These are phyloP conservation scores for Acromyrmex heyeri DNA, from an alignment of 1,140 invertebrate genomes.

Conservation along the genomic window DNA sequence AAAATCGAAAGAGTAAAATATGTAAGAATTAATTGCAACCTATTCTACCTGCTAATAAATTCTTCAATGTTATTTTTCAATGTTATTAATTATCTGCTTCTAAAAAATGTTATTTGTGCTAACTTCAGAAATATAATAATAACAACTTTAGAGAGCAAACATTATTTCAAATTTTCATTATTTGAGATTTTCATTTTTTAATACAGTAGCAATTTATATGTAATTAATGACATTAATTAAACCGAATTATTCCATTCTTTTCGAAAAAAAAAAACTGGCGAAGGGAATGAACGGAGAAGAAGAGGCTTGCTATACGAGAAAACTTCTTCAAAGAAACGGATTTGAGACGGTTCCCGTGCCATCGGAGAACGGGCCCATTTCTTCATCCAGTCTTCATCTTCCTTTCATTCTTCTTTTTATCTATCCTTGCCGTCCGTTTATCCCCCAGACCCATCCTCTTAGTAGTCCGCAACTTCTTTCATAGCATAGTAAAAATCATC, in stretches of 20 bases:
- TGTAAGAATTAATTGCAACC: neutral
- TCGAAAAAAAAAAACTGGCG: neutral
- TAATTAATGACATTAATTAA: conserved; percentile 4
- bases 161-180: neutral
- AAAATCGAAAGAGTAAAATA: neutral
- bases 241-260: conserved; percentile 8
- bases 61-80: neutral
- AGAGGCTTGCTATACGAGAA: conserved; percentile 34
- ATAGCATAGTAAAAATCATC: conserved; percentile 73
- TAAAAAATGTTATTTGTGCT: neutral
- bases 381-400: conserved; percentile 56
- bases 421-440: conserved; percentile 48
- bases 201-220: neutral
- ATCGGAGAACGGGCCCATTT: conserved; percentile 58
- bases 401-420: conserved; percentile 54
- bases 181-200: neutral
- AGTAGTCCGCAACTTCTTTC: conserved; percentile 65
- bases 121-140: neutral
- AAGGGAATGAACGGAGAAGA: conserved; percentile 36
- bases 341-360: conserved; percentile 79
- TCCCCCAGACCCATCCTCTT: conserved; percentile 55
- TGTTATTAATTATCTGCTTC: neutral
- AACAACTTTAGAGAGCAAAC: neutral
- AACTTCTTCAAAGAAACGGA: conserved; percentile 73
- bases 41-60: neutral